Base-by-base conservation (phyloP, 2,888 invertebrate species). In the Caenorhabditis sp. region DNA sequence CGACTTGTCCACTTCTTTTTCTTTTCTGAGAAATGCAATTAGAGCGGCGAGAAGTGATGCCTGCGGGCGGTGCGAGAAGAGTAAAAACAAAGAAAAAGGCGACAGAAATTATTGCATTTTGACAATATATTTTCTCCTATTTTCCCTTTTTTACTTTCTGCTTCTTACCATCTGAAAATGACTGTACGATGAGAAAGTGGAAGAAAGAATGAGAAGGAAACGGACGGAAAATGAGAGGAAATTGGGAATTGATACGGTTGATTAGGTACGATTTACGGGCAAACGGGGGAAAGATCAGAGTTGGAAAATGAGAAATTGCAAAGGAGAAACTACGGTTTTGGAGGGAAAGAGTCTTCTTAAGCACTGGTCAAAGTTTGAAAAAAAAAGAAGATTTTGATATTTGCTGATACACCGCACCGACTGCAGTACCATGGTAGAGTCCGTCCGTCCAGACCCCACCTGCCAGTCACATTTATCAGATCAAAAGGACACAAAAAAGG, bases 191-290 rank as follows among this genome's bases (percentile, higher is more conserved):
- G 13, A n/a, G n/a, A n/a, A n/a, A n/a, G n/a, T n/a, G n/a, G n/a
- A n/a, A n/a, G n/a, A n/a, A n/a, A n/a, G n/a, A n/a, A n/a, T n/a
- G 13, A 18, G 20, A 22, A n/a, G 28, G 28, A 62, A 53, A 11
- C 1, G 44, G 53, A n/a, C n/a, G n/a, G n/a, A n/a, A n/a, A n/a
- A n/a, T n/a, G n/a, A n/a, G n/a, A n/a, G 24, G 32, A 64, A 56
- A 58, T 50, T 58, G 53, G 35, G 65, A 67, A 74, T 67, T 65
- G 58, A 58, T 60, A 67, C 67, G 74, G 74, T 74, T 74, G 74
- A 74, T 74, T 74, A 74, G 74, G 65, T 60, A 50, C 74, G 56
- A 56, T 74, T 67, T 60, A 28, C 32, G 32, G 32, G 32, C 4
- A 32, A n/a, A n/a, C n/a, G n/a, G 32, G 32, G 32, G 32, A 9